phyloP scores from a whole-genome alignment of 2,888 invertebrate species.

The Petrophora chlorosata region DNA sequence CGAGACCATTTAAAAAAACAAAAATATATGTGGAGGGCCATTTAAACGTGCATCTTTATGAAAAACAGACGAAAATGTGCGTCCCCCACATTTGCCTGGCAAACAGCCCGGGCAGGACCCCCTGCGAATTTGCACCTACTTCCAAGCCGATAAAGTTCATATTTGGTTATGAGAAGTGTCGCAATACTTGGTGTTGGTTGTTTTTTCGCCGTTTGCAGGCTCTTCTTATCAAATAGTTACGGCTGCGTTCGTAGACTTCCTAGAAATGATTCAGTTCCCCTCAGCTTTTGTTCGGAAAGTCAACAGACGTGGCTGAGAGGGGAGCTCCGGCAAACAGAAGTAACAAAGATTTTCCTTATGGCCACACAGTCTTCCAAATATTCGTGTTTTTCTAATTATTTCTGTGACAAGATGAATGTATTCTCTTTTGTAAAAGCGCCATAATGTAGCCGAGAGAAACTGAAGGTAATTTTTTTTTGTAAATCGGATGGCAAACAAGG shows the following conservation, averaged over 20 bases:
- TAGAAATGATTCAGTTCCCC: slow-evolving; percentile 14
- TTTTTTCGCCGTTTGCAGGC: slow-evolving; percentile 31
- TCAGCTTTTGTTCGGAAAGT: neutral
- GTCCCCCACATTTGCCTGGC: slow-evolving; percentile 62
- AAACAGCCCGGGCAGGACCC: slow-evolving; percentile 41
- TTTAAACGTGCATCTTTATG: slow-evolving; percentile 56
- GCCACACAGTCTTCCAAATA: too few species aligned
- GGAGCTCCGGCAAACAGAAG: neutral
- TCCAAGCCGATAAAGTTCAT: slow-evolving; percentile 15
- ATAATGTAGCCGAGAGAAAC: too few species aligned
- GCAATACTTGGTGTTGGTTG: slow-evolving; percentile 27
- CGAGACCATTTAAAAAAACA: slow-evolving; percentile 26
- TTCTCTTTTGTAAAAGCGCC: too few species aligned
- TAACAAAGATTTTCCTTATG: too few species aligned
- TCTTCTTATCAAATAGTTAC: slow-evolving; percentile 33
- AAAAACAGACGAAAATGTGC: slow-evolving; percentile 66
- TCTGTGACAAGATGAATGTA: too few species aligned
- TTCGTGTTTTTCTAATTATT: too few species aligned
- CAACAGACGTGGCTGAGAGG: neutral
- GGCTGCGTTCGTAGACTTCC: slow-evolving; percentile 13
- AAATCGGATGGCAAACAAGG: too few species aligned
- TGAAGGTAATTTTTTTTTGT: too few species aligned
- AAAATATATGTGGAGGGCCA: slow-evolving; percentile 37
- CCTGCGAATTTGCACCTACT: slow-evolving; percentile 21
- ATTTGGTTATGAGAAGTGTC: slow-evolving; percentile 20